These are phyloP conservation scores for Thalassoma bifasciatum DNA, from an alignment of 2,113 vertebrate species.

Conservation along the genomic window DNA sequence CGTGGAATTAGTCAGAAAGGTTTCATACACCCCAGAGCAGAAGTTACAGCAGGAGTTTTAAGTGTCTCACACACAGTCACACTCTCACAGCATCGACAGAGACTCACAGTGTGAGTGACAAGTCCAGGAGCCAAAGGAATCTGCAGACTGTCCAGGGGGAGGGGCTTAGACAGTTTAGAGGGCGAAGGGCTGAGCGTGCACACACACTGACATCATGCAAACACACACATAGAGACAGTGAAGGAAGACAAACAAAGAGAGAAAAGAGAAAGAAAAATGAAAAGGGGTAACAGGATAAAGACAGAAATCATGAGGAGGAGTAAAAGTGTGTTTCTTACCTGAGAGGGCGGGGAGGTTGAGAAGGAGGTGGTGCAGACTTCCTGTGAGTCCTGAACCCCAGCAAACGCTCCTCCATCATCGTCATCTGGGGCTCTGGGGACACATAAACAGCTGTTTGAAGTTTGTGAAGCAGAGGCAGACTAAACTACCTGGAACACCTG, in stretches of 20 bases:
- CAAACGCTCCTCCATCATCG: conserved; percentile 85
- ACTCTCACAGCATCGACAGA: conserved; percentile 32
- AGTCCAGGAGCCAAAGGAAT: conserved; percentile 75
- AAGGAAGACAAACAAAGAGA: conserved; percentile 46
- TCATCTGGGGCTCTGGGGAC: conserved; percentile 84
- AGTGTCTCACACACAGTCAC: conserved; percentile 35
- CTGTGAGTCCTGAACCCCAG: conserved; percentile 95
- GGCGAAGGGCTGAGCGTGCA: conserved; percentile 78
- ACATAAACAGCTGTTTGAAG: background rate
- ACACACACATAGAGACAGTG: background rate
- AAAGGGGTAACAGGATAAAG: conserved; percentile 34
- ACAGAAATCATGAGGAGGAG: conserved; percentile 1
- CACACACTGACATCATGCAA: conserved; percentile 67
- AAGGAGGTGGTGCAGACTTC: conserved; percentile 98
- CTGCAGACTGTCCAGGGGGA: conserved; percentile 76
- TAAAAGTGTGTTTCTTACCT: conserved; percentile 79
- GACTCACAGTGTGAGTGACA: conserved; percentile 81
- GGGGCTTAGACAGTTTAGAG: conserved; percentile 77
- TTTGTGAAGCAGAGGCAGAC: too few species aligned
- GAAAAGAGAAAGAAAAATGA: conserved; percentile 49
- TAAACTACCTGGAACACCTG: too few species aligned
- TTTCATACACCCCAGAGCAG: conserved; percentile 33
- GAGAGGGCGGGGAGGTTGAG: conserved; percentile 98
- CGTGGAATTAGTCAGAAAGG: too few species aligned
- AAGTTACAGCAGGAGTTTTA: background rate